phyloP scores from a whole-genome alignment of 2,797 vertebrate genomes.

The Carapus acus region DNA sequence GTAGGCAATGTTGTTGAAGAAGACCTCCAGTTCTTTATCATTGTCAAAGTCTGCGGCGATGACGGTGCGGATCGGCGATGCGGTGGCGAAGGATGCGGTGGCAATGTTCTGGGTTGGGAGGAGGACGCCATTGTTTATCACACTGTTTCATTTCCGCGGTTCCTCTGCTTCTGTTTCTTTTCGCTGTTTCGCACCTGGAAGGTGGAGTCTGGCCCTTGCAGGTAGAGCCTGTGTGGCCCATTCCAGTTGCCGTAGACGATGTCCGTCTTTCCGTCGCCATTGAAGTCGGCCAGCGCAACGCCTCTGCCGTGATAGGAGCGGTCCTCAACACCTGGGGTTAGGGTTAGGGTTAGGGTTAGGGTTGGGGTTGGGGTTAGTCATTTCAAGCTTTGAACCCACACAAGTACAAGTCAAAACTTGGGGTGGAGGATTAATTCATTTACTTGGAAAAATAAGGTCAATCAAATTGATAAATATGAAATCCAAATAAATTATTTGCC shows the following conservation, averaged over 20 bases:
- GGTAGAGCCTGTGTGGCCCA: slow-evolving; percentile 86
- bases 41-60: slow-evolving; percentile 92
- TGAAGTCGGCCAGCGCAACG: slow-evolving; percentile 88
- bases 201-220: slow-evolving; percentile 76
- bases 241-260: slow-evolving; percentile 96
- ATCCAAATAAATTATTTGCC: no score
- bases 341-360: not conserved
- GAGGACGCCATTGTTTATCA: no score
- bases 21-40: slow-evolving; percentile 88
- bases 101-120: slow-evolving; percentile 80
- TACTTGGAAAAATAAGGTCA: no score
- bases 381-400: no score
- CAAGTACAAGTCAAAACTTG: no score
- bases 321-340: slow-evolving; percentile 80
- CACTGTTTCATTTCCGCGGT: no score
- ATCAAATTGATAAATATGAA: no score
- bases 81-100: slow-evolving; percentile 77
- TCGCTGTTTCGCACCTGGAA: slow-evolving; percentile 76
- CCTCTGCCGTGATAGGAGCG: slow-evolving; percentile 84
- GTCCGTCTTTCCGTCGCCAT: slow-evolving; percentile 88
- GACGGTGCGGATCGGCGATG: slow-evolving; percentile 86
- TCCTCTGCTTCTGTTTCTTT: not conserved
- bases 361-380: no score
- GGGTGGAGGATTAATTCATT: no score
- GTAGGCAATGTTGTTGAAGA: slow-evolving; percentile 96